These are phyloP conservation scores for Drosophila suboccidentalis DNA, from an alignment of 2,888 invertebrate genomes.

Conservation along the genomic window DNA sequence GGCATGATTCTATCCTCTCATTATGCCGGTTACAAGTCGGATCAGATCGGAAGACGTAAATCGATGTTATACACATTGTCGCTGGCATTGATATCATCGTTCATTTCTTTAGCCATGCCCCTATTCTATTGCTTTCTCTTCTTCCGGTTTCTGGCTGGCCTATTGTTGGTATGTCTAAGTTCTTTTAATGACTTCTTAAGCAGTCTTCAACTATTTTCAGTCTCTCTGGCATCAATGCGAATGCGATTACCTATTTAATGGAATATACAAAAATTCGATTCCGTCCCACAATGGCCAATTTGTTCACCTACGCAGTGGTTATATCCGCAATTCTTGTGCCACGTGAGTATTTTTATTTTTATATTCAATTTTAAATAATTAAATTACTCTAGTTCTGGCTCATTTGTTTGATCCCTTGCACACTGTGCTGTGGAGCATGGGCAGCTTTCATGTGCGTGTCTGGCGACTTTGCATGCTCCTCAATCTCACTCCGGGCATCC, in stretches of 20 bases:
- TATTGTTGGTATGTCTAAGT: constrained; percentile 34
- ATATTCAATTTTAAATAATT: not conserved
- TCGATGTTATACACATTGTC: constrained; percentile 18
- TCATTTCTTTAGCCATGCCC: constrained; percentile 33
- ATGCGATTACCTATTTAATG: constrained; percentile 37
- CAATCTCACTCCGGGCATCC: constrained; percentile 18
- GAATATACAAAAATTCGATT: constrained; percentile 28
- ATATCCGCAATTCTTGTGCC: constrained; percentile 28
- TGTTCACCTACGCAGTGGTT: constrained; percentile 19
- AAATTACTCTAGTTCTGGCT: constrained; percentile 3
- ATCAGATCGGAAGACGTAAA: constrained; percentile 33
- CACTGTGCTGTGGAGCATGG: not conserved
- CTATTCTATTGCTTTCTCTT: constrained; percentile 30
- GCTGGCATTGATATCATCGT: not conserved
- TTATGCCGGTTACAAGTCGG: constrained; percentile 40
- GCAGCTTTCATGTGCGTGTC: constrained; percentile 1
- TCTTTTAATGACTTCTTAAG: not conserved
- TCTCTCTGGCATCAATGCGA: constrained; percentile 17
- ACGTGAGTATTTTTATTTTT: constrained; percentile 23
- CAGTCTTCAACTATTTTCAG: constrained; percentile 18
- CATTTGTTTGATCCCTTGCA: constrained; percentile 13
- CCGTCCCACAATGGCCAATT: constrained; percentile 41
- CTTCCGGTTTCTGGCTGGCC: constrained; percentile 29
- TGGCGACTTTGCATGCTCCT: constrained; percentile 44
- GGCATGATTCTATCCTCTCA: constrained; percentile 36